Percentiles rank a stretch among this genome's conserved stretches.
Evolutionary conservation across 2,888 invertebrate genomes (phyloP).

Genomic region (Drosophila subsilvestris): DNA sequence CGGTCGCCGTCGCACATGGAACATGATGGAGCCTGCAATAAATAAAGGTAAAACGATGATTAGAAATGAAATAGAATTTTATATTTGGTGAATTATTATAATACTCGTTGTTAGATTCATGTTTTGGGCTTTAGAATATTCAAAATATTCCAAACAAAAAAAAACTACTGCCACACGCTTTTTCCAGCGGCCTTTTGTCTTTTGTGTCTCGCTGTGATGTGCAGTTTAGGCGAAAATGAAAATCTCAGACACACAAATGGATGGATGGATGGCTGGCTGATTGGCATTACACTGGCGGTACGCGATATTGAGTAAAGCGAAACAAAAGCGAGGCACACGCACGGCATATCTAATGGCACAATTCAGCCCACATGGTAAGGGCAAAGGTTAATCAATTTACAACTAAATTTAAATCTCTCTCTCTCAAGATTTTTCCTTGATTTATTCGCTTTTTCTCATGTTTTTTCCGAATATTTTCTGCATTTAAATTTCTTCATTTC

Average conservation of each 20-base stretch:
- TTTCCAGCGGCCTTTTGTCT: constrained; percentile 41
- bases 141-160: not conserved
- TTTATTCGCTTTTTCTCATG: too few relatives aligned
- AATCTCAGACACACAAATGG: constrained; percentile 21
- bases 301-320: constrained; percentile 2
- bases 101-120: constrained; percentile 48
- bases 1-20: constrained; percentile 96
- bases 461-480: too few relatives aligned
- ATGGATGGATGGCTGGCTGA: constrained; percentile 4
- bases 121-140: not conserved
- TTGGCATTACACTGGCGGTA: constrained; percentile 48
- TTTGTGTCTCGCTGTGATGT: constrained; percentile 43
- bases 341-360: too few relatives aligned
- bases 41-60: constrained; percentile 13
- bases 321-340: too few relatives aligned
- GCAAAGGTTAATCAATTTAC: too few relatives aligned
- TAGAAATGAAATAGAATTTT: constrained; percentile 1
- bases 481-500: too few relatives aligned
- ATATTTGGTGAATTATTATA: not conserved
- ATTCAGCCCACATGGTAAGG: too few relatives aligned
- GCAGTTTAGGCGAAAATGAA: constrained; percentile 39
- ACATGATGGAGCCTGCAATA: constrained; percentile 95
- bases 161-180: constrained; percentile 19
- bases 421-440: too few relatives aligned
- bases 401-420: too few relatives aligned